These are phyloP conservation scores for Strigamia transsilvanica DNA, from an alignment of 2,888 invertebrate genomes.

Conservation along the genomic window DNA sequence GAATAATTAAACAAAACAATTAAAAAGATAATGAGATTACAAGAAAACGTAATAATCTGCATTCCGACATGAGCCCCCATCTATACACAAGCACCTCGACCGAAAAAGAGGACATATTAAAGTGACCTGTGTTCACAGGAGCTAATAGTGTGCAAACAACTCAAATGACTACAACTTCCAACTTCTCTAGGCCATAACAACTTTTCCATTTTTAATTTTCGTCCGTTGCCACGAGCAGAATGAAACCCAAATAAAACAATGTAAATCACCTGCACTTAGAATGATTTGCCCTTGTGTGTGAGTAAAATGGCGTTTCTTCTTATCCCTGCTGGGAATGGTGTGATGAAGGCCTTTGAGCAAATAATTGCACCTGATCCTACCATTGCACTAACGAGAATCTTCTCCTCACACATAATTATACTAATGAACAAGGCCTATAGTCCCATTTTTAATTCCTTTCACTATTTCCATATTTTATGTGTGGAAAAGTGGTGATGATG, in stretches of 20 bases:
- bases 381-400: constrained; percentile 44
- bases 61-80: background rate
- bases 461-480: background rate
- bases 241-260: background rate
- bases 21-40: constrained; percentile 37
- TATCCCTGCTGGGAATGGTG: background rate
- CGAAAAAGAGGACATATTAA: background rate
- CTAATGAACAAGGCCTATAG: constrained; percentile 35
- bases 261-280: constrained; percentile 33
- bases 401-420: constrained; percentile 45
- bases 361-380: constrained; percentile 47
- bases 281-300: background rate
- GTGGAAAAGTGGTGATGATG: background rate
- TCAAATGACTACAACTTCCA: background rate
- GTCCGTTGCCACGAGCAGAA: background rate
- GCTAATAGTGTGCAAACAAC: constrained; percentile 41
- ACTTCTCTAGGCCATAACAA: constrained; percentile 23
- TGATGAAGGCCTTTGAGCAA: constrained; percentile 46
- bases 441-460: constrained; percentile 13
- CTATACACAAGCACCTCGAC: background rate
- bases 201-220: constrained; percentile 11
- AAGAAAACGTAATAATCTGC: constrained; percentile 10
- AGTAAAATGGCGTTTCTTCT: constrained; percentile 31
- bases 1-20: constrained; percentile 25
- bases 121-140: background rate